phyloP scores from a whole-genome alignment of 2,888 invertebrate genomes.

The Drosophila niveifrons region DNA sequence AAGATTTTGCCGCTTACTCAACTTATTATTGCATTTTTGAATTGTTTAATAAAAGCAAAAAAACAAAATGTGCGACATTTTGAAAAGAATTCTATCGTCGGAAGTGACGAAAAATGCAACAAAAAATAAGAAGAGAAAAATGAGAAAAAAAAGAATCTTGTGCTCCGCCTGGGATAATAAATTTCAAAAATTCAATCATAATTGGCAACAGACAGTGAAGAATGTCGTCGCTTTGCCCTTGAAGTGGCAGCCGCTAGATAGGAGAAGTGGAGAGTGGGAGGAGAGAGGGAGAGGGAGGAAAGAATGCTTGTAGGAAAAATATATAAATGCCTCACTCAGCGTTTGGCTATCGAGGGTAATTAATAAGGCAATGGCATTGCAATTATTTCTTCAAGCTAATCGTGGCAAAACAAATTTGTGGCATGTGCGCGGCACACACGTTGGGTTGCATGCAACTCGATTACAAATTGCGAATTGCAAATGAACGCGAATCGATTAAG shows the following conservation, averaged over 20 bases:
- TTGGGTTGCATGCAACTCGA: slow-evolving; percentile 49
- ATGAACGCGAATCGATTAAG: slow-evolving; percentile 80
- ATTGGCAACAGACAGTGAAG: slow-evolving; percentile 68
- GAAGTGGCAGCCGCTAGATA: slow-evolving; percentile 18
- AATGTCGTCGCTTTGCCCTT: slow-evolving; percentile 45
- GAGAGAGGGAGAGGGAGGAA: background rate
- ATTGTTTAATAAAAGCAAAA: slow-evolving; percentile 29
- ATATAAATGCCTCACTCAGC: slow-evolving; percentile 68
- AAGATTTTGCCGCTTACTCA: background rate
- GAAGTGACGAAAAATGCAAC: slow-evolving; percentile 62
- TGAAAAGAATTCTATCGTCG: slow-evolving; percentile 39
- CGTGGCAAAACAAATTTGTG: slow-evolving; percentile 77
- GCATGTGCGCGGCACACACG: slow-evolving; percentile 52
- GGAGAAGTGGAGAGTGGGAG: background rate
- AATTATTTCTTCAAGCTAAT: slow-evolving; percentile 61
- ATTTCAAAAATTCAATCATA: slow-evolving; percentile 66
- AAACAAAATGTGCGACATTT: slow-evolving; percentile 39
- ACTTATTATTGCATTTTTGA: slow-evolving; percentile 9
- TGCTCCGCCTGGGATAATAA: slow-evolving; percentile 47
- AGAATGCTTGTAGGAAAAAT: slow-evolving; percentile 13
- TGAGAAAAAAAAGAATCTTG: slow-evolving; percentile 1
- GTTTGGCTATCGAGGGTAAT: slow-evolving; percentile 70
- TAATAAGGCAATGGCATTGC: slow-evolving; percentile 73
- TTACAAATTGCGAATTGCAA: slow-evolving; percentile 72
- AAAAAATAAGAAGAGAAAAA: background rate